Percentiles rank a stretch among this genome's conserved stretches.
phyloP scores from a whole-genome alignment of 2,113 vertebrate genomes.

The Atlantisia rogersi region DNA sequence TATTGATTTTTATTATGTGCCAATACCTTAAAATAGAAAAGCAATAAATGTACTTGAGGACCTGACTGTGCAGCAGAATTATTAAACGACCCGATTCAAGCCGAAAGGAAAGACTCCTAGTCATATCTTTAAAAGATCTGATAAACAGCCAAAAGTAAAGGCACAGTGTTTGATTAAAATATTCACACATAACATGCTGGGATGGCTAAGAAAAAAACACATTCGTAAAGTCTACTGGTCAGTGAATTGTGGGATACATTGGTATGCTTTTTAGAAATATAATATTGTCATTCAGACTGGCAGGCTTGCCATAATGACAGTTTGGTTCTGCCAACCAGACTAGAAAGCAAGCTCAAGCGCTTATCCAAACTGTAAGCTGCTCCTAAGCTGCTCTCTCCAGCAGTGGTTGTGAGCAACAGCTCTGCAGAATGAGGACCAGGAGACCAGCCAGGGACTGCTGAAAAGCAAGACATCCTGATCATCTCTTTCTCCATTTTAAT shows the following conservation, averaged over 20 bases:
- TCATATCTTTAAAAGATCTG: not conserved
- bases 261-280: not conserved
- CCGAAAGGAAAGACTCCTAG: not conserved
- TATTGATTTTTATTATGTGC: not conserved
- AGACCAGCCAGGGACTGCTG: not conserved
- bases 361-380: not conserved
- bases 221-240: not conserved
- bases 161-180: not conserved
- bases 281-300: not conserved
- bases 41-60: not conserved
- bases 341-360: not conserved
- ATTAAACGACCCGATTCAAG: not conserved
- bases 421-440: not conserved
- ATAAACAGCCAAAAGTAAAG: not conserved
- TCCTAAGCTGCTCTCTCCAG: not conserved
- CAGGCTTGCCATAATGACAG: not conserved
- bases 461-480: not conserved
- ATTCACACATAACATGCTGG: not conserved
- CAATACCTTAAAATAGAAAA: not conserved
- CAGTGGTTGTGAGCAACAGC: not conserved
- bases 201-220: rapidly evolving
- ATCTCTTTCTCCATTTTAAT: not conserved
- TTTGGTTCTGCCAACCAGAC: not conserved
- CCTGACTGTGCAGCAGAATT: not conserved
- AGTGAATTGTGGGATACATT: not conserved